A percentile compares a stretch with the other conserved stretches of the same genome.
These are phyloP conservation scores for Torymus texanus DNA, from an alignment of 2,888 invertebrate species.

Conservation along the genomic window DNA sequence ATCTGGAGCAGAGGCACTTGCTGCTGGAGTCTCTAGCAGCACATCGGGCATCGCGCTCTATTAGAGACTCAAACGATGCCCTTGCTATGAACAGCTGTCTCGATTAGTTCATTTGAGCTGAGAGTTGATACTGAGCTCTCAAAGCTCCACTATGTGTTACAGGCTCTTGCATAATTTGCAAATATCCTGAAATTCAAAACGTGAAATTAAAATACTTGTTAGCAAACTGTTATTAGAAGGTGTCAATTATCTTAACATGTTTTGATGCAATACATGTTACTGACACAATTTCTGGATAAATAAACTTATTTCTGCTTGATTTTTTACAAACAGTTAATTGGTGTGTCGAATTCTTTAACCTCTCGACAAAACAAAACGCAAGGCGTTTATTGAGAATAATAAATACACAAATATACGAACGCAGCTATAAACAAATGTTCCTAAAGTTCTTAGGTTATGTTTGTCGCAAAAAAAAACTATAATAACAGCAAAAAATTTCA, in stretches of 20 bases:
- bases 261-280: too few species aligned
- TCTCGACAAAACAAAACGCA: too few species aligned
- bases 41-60: conserved; percentile 47
- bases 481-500: not conserved
- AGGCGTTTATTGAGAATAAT: not conserved
- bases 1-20: conserved; percentile 35
- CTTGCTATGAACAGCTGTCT: conserved; percentile 31
- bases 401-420: not conserved
- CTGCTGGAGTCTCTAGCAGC: conserved; percentile 34
- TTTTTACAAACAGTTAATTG: too few species aligned
- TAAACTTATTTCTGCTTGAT: too few species aligned
- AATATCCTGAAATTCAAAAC: conserved; percentile 22
- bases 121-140: conserved; percentile 25
- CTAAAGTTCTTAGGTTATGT: conserved; percentile 22
- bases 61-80: conserved; percentile 35
- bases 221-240: too few species aligned
- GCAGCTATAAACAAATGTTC: conserved; percentile 22
- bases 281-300: too few species aligned
- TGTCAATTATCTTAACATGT: too few species aligned
- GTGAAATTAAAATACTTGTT: not conserved
- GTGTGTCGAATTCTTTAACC: too few species aligned
- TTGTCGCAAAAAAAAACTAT: not conserved
- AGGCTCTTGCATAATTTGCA: not conserved
- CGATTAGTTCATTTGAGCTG: conserved; percentile 19
- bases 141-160: conserved; percentile 25